Percentiles rank a stretch among this genome's conserved stretches.
phyloP scores from a whole-genome alignment of 2,888 invertebrate genomes.

The Xylota segnis region DNA sequence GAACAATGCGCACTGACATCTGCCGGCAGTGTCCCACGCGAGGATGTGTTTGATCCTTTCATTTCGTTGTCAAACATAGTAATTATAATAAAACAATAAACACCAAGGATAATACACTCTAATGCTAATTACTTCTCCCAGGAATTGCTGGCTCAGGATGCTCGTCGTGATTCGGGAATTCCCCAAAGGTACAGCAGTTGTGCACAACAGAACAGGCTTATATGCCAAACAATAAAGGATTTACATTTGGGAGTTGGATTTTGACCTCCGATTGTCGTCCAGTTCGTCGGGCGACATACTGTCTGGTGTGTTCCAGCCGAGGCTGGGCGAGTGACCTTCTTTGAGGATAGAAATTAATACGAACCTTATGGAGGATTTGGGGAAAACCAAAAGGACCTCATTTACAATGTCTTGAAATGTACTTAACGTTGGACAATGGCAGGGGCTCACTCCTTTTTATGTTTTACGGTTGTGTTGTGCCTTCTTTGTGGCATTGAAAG shows the following conservation, averaged over 20 bases:
- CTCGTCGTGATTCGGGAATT: slow-evolving; percentile 66
- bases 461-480: slow-evolving; percentile 41
- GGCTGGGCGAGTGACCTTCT: slow-evolving; percentile 32
- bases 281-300: slow-evolving; percentile 53
- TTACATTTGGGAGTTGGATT: slow-evolving; percentile 56
- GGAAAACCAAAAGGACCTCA: slow-evolving; percentile 41
- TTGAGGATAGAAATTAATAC: slow-evolving; percentile 50
- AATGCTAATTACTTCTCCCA: slow-evolving; percentile 71
- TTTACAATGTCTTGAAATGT: slow-evolving; percentile 66
- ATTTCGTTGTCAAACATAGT: slow-evolving; percentile 63
- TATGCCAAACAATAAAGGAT: slow-evolving; percentile 33
- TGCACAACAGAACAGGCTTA: neutral
- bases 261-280: slow-evolving; percentile 33
- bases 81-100: slow-evolving; percentile 75
- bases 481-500: slow-evolving; percentile 48
- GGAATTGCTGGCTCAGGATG: slow-evolving; percentile 47
- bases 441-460: slow-evolving; percentile 54
- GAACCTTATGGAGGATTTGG: slow-evolving; percentile 57
- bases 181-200: slow-evolving; percentile 50
- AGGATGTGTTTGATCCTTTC: neutral
- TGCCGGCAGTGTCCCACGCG: slow-evolving; percentile 39
- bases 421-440: slow-evolving; percentile 54
- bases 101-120: slow-evolving; percentile 67
- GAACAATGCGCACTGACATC: slow-evolving; percentile 45
- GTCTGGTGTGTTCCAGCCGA: slow-evolving; percentile 43